These are phyloP conservation scores for Diorhabda elongata DNA, from an alignment of 1,140 invertebrate species.

Conservation along the genomic window DNA sequence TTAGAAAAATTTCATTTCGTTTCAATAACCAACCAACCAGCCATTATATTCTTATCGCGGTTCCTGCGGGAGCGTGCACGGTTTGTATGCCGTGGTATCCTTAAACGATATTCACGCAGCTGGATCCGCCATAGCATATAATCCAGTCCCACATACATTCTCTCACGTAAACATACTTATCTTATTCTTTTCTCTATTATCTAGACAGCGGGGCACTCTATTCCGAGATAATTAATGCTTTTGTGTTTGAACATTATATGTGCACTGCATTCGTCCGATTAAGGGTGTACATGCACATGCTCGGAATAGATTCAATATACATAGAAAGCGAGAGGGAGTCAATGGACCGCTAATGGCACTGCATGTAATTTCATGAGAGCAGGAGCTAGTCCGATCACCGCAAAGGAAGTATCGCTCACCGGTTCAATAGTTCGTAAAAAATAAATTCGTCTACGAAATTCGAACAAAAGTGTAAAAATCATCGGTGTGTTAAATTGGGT, in stretches of 20 bases:
- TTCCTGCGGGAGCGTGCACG: conserved; percentile 8
- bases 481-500: too few species aligned
- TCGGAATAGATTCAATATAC: background rate
- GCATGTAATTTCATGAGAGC: background rate
- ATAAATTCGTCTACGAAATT: background rate
- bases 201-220: conserved; percentile 12
- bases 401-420: background rate
- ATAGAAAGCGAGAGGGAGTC: background rate
- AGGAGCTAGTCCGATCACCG: background rate
- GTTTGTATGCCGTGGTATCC: conserved; percentile 3
- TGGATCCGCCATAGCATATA: conserved; percentile 5
- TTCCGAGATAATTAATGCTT: conserved; percentile 6
- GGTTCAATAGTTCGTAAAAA: conserved; percentile 2
- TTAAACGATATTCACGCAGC: conserved; percentile 7
- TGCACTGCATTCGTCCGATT: conserved; percentile 5
- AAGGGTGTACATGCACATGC: background rate
- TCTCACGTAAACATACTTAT: conserved; percentile 19
- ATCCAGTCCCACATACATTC: conserved; percentile 13
- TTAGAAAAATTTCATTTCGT: background rate
- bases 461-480: too few species aligned
- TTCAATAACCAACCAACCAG: background rate
- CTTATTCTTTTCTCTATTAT: conserved; percentile 14
- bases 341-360: background rate
- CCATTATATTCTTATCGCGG: background rate
- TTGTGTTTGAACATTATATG: conserved; percentile 3